These are phyloP conservation scores for Leucophenga maculata DNA, from an alignment of 2,888 invertebrate species.

Conservation along the genomic window DNA sequence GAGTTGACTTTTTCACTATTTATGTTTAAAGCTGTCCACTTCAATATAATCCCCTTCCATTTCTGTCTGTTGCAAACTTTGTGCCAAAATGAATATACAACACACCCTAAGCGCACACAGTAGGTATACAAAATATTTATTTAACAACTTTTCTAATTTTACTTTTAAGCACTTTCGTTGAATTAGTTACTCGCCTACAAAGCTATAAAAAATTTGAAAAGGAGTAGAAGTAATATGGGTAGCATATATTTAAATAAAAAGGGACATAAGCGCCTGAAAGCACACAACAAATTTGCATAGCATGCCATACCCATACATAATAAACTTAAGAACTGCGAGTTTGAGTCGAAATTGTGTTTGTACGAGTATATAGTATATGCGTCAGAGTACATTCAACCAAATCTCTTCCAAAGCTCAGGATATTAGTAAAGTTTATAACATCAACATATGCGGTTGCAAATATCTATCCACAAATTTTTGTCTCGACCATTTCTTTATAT, in stretches of 20 bases:
- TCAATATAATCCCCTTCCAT: too few relatives aligned
- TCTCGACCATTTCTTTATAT: constrained; percentile 22
- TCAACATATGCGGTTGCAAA: constrained; percentile 47
- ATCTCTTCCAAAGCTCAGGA: constrained; percentile 37
- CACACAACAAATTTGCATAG: constrained; percentile 18
- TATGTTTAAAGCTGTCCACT: too few relatives aligned
- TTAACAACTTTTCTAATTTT: constrained; percentile 58
- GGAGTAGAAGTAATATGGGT: too few relatives aligned
- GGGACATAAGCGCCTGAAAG: neutral
- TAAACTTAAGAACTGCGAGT: constrained; percentile 20
- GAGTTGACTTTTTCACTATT: too few relatives aligned
- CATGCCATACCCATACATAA: constrained; percentile 17
- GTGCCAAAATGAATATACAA: too few relatives aligned
- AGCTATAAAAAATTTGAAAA: too few relatives aligned
- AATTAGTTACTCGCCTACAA: neutral
- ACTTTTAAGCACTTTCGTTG: constrained; percentile 19
- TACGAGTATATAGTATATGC: too few relatives aligned
- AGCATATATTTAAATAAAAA: neutral
- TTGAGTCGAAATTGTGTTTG: neutral
- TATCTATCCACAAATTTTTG: constrained; percentile 42
- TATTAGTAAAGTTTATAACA: constrained; percentile 52
- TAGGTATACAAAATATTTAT: constrained; percentile 53
- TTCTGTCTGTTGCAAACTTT: too few relatives aligned
- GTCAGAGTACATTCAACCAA: neutral
- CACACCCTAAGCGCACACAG: neutral